phyloP scores from a whole-genome alignment of 2,797 vertebrate species.

The Pantherophis vulpinus region DNA sequence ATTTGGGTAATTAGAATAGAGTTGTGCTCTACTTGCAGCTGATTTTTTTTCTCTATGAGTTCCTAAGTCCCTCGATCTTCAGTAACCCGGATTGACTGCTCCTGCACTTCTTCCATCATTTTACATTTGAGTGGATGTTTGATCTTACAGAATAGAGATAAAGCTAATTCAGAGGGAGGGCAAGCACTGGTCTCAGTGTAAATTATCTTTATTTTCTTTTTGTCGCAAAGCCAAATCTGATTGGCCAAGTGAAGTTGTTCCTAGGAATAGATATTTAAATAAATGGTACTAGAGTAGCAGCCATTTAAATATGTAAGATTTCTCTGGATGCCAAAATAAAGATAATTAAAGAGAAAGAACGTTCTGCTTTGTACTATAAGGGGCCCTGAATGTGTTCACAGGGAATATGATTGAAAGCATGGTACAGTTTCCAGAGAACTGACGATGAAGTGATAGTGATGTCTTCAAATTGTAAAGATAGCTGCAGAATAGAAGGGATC shows the following conservation, averaged over 20 bases:
- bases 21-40: not conserved
- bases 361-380: not conserved
- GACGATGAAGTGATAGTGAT: not conserved
- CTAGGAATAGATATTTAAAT: not conserved
- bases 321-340: not conserved
- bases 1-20: not conserved
- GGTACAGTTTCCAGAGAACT: not conserved
- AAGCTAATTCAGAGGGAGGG: conserved; percentile 9
- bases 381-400: not conserved
- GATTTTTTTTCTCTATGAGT: not conserved
- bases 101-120: not conserved
- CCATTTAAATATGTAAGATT: not conserved
- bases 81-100: not conserved
- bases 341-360: not conserved
- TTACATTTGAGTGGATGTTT: not conserved
- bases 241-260: not conserved
- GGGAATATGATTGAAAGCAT: not conserved
- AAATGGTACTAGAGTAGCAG: not conserved
- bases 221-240: not conserved
- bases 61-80: not conserved
- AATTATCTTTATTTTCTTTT: not conserved
- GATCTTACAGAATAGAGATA: not conserved
- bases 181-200: not conserved
- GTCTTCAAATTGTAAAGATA: not conserved
- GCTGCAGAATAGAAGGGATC: not conserved